Base-by-base conservation (phyloP, 1,140 invertebrate species). In the Leguminivora glycinivorella region DNA sequence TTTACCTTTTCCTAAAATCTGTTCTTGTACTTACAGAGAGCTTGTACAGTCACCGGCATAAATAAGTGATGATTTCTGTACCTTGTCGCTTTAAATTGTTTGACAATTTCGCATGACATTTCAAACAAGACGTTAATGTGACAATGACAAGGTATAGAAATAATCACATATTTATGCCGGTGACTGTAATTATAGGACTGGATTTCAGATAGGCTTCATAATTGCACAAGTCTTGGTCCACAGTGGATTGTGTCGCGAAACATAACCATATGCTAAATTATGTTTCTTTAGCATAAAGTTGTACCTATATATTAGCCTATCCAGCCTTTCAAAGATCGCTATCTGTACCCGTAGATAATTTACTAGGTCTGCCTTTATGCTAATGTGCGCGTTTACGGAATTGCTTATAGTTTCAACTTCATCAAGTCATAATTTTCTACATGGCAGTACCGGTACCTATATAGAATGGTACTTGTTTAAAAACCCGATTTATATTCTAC, bases 171-270 rank as follows among this genome's bases (percentile, higher is more conserved):
- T n/a, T n/a, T n/a, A n/a, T n/a, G n/a, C n/a, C n/a, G n/a, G n/a
- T n/a, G n/a, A n/a, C n/a, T n/a, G 43, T 52, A 71, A 67, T 71
- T 68, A n/a, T n/a, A 71, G 52, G 63, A 22, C 70, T 3, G 43
- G 63, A 71, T 68, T 71, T 66, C 70, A 22, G 56, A 68, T 71
- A 58, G 70, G 22, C 17, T 19, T 58, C 14, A 56, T 71, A 71
- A 71, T 71, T 71, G 70, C 69, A 63, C 47, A n/a, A 25, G 56
- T 47, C 7, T 14, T 63, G 24, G 1, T 38, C 34, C 31, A 34
- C 31, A n/a, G n/a, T n/a, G n/a, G n/a, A n/a, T n/a, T 12, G 34
- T 38, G 34, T 38, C 34, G 34, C 34, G 2, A 38, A 6, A 60
- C 25, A 60, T 29, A 60, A 26, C 9, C 29, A 29, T 26, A 25